phyloP scores from a whole-genome alignment of 2,797 vertebrate genomes.

The Melanotaenia nigrans region DNA sequence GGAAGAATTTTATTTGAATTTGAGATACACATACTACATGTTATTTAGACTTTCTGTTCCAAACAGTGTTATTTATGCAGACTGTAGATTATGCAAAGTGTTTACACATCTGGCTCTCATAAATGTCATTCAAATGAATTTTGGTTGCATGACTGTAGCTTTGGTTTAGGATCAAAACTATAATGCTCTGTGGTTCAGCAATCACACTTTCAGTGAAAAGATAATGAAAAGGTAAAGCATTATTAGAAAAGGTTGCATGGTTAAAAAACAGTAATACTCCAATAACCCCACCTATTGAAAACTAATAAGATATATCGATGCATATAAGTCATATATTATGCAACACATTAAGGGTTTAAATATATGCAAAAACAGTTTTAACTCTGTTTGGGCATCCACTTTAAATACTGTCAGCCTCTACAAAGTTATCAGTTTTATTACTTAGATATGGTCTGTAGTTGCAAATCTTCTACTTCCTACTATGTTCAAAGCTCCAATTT shows the following conservation, averaged over 20 bases:
- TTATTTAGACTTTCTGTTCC: constrained; percentile 47
- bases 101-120: constrained; percentile 62
- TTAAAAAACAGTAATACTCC: constrained; percentile 2
- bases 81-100: constrained; percentile 38
- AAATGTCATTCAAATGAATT: constrained; percentile 31
- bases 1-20: constrained; percentile 24
- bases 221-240: constrained; percentile 32
- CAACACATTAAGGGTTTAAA: too few species aligned
- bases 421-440: too few species aligned
- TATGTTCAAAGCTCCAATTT: too few species aligned
- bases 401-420: neutral
- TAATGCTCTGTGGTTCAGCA: constrained; percentile 24
- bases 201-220: constrained; percentile 23
- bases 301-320: neutral
- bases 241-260: constrained; percentile 21
- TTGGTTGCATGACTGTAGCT: constrained; percentile 19
- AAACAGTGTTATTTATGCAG: constrained; percentile 36
- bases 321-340: too few species aligned
- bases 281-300: neutral
- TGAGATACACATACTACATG: constrained; percentile 37
- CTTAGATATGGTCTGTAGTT: too few species aligned
- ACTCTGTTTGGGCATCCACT: neutral
- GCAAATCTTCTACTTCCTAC: too few species aligned
- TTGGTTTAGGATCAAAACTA: constrained; percentile 28
- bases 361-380: neutral